Percentiles rank a stretch among this genome's conserved stretches.
Evolutionary conservation across 2,113 vertebrate species (phyloP).

Genomic region (Calidris pugnax): DNA sequence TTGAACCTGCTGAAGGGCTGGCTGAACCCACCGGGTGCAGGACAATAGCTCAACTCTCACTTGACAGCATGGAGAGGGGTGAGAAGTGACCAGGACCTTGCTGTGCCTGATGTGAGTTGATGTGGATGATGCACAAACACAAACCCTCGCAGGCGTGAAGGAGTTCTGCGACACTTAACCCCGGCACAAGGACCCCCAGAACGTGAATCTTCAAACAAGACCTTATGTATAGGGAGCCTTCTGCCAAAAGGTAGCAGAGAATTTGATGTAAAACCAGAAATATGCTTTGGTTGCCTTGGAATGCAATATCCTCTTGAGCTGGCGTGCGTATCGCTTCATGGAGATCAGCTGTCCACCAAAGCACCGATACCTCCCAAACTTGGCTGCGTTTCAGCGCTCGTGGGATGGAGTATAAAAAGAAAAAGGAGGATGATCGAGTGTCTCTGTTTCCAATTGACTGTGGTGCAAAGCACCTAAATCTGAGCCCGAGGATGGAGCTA

Average conservation of each 20-base stretch:
- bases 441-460: not conserved
- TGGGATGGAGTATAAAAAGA: not conserved
- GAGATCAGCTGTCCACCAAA: not conserved
- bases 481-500: not conserved
- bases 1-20: not conserved
- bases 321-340: not conserved
- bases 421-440: not conserved
- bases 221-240: not conserved
- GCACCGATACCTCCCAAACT: not conserved
- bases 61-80: not conserved
- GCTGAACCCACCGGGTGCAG: not conserved
- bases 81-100: not conserved
- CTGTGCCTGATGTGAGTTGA: not conserved
- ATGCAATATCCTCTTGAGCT: not conserved
- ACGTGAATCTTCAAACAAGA: not conserved
- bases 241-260: conserved; percentile 26
- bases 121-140: not conserved
- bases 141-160: not conserved
- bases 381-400: not conserved
- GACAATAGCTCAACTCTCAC: accelerated
- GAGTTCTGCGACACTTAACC: not conserved
- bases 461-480: not conserved
- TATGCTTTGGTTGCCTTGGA: not conserved
- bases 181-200: not conserved
- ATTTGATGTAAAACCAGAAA: not conserved